Base-by-base conservation (phyloP, 2,888 invertebrate species). In the Ellobium chinense region DNA sequence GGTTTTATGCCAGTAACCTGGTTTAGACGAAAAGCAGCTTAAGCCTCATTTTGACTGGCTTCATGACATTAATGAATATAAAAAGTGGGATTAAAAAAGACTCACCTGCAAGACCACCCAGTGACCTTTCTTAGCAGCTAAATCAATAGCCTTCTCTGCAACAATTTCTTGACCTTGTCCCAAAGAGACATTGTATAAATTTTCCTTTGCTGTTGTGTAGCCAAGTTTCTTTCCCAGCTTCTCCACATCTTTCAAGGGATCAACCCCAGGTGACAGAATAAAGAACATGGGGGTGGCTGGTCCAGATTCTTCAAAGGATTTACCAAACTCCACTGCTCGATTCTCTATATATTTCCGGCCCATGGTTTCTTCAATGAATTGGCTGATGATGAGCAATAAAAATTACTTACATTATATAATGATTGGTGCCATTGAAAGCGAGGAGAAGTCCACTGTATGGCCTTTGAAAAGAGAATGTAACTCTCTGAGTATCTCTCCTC, bases 211-310 rank as follows among this genome's bases (percentile, higher is more conserved):
- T 72, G 95, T 94, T 0, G 96, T 96, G 92, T 96, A 98, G 1
- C 97, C 97, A 89, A 98, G 93, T 89, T 95, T 95, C 90, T 96
- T 96, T 29, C 98, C 98, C 58, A 98, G 93, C 56, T 96, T 95
- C 93, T 99, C 99, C 0, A 99, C 98, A 91, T 99, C 98, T 93
- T 98, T 98, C 58, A 99, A 93, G 0, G 99, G 98, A 93, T 99
- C 98, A 0, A 99, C 98, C 72, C 99, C 99, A 5, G 98, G 98
- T 0, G 98, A 98, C 0, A 99, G 94, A 88, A 99, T 98, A 92
- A 99, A 99, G 94, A 99, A 98, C 88, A 99, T 97, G 0, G 98
- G 98, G 0, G 98, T 98, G 0, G 96, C 96, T 0, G 97, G 96
- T 89, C 97, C 97, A 0, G 98, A 97, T 93, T 99, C 99, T 93